Evolutionary conservation across 2,113 vertebrate species (phyloP), one percentile per base, ranked within the genome.

Genomic region (Hassar affinis): DNA sequence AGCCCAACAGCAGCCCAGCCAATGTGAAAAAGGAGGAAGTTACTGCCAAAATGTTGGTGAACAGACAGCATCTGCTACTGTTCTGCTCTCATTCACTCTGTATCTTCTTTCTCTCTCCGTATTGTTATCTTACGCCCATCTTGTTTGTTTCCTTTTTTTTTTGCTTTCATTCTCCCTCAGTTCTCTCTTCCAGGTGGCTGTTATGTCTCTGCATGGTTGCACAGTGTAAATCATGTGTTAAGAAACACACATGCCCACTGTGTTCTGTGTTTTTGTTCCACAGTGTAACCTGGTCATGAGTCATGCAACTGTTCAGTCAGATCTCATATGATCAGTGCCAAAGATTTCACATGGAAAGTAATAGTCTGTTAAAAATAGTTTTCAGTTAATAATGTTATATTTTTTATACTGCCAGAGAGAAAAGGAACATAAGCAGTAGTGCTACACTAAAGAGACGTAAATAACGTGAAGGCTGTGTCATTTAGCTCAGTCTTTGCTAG

Each of bases 11-110:
- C 94, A 96, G 94, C 92, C 95, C 94, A 91, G 92, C 95, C 93
- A 94, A 90, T 95, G 96, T 95, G 88, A 96, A 96, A 93, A 97
- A 96, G 95, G 95, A 98, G 90, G 96, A 97, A 94, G 94, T 93
- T 93, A 93, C 94, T 93, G 89, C 92, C 90, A 97, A 99, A 97
- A 99, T 93, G 98, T 99, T 96, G 96, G 98, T 99, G 97, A 97
- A 95, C 88, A 92, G 87, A 88, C 87, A 83, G 72, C 89, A 81
- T 88, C 87, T 87, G 84, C 85, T 66, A 38, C 47, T 30, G 38
- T 78, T 71, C 33, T 62, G 42, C 33, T 42, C 33, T 66, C 10
- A 5, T 56, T 79, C 35, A 62, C 74, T 75, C 14, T 47, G 18
- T 42, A 49, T 86, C 54, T 64, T 5, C 27, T 75, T 15, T 54